phyloP scores from a whole-genome alignment of 2,113 vertebrate species.

The Oryzias woworae region DNA sequence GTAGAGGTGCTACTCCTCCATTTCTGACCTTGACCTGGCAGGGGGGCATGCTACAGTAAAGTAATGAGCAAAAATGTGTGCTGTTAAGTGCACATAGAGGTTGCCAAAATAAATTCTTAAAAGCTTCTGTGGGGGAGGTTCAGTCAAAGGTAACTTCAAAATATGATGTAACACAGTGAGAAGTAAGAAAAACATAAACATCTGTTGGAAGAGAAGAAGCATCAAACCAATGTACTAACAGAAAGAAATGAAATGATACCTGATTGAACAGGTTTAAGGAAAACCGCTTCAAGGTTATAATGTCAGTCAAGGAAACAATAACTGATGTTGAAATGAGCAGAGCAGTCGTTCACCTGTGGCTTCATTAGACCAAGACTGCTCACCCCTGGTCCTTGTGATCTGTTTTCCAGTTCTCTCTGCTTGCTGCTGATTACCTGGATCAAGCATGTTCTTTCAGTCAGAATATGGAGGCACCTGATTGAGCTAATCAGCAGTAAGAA shows the following conservation, averaged over 20 bases:
- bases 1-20: no score
- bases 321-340: slow-evolving; percentile 9
- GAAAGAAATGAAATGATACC: no score
- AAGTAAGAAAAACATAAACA: slow-evolving; percentile 3
- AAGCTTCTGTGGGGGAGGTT: slow-evolving; percentile 28
- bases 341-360: slow-evolving; percentile 5
- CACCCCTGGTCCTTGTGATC: no score
- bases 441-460: no score
- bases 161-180: background rate
- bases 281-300: slow-evolving; percentile 5
- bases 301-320: slow-evolving; percentile 40
- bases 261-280: slow-evolving; percentile 18
- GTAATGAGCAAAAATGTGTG: background rate
- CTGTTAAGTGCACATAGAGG: no score
- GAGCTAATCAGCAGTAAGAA: no score
- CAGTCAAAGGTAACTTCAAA: slow-evolving; percentile 17
- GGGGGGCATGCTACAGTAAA: background rate
- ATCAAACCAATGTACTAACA: no score
- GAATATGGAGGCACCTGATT: no score
- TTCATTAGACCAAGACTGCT: background rate
- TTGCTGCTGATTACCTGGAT: no score
- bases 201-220: background rate
- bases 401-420: no score
- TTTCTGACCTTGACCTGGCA: no score
- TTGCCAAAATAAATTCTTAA: slow-evolving; percentile 5